Evolutionary conservation across 2,888 invertebrate genomes (phyloP).

Genomic region (Heliconius hortense): DNA sequence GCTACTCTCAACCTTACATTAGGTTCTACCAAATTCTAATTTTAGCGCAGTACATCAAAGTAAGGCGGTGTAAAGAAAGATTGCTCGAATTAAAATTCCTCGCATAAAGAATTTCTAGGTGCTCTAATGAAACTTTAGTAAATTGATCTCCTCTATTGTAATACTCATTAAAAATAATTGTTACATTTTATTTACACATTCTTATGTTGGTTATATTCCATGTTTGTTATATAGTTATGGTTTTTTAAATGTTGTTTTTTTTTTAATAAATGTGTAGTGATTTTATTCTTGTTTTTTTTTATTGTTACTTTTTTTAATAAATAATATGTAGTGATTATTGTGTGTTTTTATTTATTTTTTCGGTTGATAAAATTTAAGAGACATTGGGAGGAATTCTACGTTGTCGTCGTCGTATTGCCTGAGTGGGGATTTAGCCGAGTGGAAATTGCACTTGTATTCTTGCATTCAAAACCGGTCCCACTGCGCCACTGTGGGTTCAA

Average conservation of each 20-base stretch:
- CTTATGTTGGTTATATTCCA: constrained; percentile 1
- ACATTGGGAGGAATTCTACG: background rate
- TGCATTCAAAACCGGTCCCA: too few relatives aligned
- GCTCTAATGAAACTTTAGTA: constrained; percentile 38
- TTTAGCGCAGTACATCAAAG: constrained; percentile 30
- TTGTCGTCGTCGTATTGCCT: too few relatives aligned
- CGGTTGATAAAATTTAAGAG: too few relatives aligned
- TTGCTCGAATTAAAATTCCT: constrained; percentile 41
- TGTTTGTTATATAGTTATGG: background rate
- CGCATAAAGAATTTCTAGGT: constrained; percentile 38
- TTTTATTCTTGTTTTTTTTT: too few relatives aligned
- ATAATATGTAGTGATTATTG: too few relatives aligned
- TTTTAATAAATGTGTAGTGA: constrained; percentile 20
- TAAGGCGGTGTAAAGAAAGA: constrained; percentile 37
- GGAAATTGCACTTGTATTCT: too few relatives aligned
- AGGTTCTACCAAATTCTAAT: background rate
- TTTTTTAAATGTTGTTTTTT: constrained; percentile 2
- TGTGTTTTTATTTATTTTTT: too few relatives aligned
- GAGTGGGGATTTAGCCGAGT: too few relatives aligned
- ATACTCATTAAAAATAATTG: constrained; percentile 38
- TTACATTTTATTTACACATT: constrained; percentile 17
- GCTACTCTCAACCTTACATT: background rate
- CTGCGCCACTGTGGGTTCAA: too few relatives aligned
- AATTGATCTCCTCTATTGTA: constrained; percentile 40
- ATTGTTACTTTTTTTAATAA: too few relatives aligned